A percentile compares a stretch with the other conserved stretches of the same genome.
These are phyloP conservation scores for Cerceris rybyensis DNA, from an alignment of 2,888 invertebrate species.

Conservation along the genomic window DNA sequence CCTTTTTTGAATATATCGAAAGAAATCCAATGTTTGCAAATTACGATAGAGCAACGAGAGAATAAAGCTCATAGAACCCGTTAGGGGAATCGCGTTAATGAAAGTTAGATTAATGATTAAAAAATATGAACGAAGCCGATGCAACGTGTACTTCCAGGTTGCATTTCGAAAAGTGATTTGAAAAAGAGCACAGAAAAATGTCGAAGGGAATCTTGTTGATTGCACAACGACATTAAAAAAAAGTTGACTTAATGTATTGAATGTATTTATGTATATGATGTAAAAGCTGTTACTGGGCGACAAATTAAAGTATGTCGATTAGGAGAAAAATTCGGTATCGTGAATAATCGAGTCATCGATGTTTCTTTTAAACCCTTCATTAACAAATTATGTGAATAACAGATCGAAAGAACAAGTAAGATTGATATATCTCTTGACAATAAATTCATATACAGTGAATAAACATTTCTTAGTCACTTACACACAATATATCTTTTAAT, in stretches of 20 bases:
- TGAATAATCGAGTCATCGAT: not conserved
- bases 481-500: no score
- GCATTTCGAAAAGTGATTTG: conserved; percentile 46
- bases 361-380: not conserved
- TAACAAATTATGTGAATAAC: not conserved
- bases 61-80: conserved; percentile 22
- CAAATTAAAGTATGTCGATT: conserved; percentile 62
- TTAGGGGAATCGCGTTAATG: not conserved
- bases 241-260: conserved; percentile 67
- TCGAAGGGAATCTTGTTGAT: conserved; percentile 38
- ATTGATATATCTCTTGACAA: no score
- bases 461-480: no score
- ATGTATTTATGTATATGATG: conserved; percentile 70
- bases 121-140: conserved; percentile 22
- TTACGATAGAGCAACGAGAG: conserved; percentile 11
- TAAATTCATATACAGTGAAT: no score
- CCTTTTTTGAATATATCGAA: conserved; percentile 60
- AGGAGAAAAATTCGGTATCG: conserved; percentile 24
- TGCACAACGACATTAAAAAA: conserved; percentile 52
- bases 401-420: no score
- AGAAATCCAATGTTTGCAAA: conserved; percentile 19
- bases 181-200: conserved; percentile 11
- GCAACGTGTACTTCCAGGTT: conserved; percentile 44
- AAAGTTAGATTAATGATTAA: not conserved
- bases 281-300: conserved; percentile 59